These are phyloP conservation scores for Tauraco erythrolophus DNA, from an alignment of 2,113 vertebrate species.

Conservation along the genomic window DNA sequence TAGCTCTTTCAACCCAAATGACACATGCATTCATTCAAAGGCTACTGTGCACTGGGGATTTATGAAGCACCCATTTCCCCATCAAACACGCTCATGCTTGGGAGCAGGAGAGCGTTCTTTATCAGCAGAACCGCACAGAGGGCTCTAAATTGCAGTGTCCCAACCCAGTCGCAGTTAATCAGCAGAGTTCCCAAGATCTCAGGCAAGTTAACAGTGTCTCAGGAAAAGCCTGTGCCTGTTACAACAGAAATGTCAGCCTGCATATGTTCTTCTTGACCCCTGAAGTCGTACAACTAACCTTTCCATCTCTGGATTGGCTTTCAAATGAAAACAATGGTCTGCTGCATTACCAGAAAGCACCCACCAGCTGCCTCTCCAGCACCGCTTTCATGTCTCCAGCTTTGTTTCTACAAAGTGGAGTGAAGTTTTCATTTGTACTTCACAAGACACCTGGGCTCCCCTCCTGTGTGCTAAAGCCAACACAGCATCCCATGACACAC, in stretches of 20 bases:
- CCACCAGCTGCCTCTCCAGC: neutral
- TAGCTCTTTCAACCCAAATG: neutral
- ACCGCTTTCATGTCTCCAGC: neutral
- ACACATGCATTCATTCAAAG: neutral
- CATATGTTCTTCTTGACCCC: conserved; percentile 32
- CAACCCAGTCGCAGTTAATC: neutral
- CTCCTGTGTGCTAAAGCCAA: neutral
- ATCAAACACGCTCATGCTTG: neutral
- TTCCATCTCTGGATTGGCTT: conserved; percentile 19
- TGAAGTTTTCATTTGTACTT: neutral
- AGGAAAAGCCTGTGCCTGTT: conserved; percentile 33
- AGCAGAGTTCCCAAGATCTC: neutral
- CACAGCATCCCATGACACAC: neutral
- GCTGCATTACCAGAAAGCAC: neutral
- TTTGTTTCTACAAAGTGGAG: neutral
- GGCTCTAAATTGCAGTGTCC: neutral
- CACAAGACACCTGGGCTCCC: neutral
- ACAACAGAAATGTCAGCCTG: conserved; percentile 42
- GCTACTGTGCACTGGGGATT: neutral
- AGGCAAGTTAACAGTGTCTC: neutral
- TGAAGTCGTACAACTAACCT: conserved; percentile 23
- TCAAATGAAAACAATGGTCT: neutral
- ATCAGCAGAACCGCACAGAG: neutral
- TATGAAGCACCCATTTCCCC: neutral
- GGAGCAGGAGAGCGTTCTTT: neutral